A percentile compares a stretch with the other conserved stretches of the same genome.
Evolutionary conservation across 2,797 vertebrate species (phyloP).

Genomic region (Danio aesculapii): DNA sequence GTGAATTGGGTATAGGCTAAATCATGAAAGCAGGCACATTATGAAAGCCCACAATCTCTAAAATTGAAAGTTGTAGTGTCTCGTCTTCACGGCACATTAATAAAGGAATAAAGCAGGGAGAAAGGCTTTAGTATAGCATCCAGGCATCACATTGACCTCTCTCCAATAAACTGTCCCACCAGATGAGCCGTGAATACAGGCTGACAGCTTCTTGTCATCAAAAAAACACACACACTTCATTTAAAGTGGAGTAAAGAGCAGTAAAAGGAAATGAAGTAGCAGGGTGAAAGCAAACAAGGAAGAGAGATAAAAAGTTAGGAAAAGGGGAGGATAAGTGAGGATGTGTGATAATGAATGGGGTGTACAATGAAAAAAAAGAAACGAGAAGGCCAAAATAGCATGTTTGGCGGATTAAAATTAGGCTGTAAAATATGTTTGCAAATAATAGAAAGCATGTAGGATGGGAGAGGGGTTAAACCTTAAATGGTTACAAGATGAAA

Average conservation of each 20-base stretch:
- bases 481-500: background rate
- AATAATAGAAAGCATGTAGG: background rate
- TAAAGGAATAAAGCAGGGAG: background rate
- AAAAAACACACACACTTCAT: constrained; percentile 11
- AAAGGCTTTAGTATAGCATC: constrained; percentile 4
- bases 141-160: background rate
- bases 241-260: background rate
- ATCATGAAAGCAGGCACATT: no score
- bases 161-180: background rate
- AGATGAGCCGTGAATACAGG: background rate
- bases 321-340: constrained; percentile 24
- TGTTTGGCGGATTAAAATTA: background rate
- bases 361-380: background rate
- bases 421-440: background rate
- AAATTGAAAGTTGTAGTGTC: no score
- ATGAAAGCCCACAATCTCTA: no score
- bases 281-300: background rate
- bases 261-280: background rate
- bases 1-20: no score
- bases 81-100: background rate
- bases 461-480: background rate
- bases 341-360: constrained; percentile 35
- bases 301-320: constrained; percentile 23
- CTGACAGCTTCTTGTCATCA: constrained; percentile 15
- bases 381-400: constrained; percentile 1